phyloP scores from a whole-genome alignment of 2,113 vertebrate species.

The Indicator indicator region DNA sequence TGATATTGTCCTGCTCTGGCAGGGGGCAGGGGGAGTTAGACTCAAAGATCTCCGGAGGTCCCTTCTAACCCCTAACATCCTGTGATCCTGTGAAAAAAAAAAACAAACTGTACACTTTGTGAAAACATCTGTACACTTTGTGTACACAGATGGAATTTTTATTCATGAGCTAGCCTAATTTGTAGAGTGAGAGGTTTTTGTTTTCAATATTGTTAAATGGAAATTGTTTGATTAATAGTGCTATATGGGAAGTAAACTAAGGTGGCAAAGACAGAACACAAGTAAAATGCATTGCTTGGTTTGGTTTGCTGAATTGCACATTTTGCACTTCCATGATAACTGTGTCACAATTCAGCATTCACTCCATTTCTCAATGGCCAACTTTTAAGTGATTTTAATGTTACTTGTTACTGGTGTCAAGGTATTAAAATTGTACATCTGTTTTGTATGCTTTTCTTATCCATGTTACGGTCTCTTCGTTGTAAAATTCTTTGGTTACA shows the following conservation, averaged over 20 bases:
- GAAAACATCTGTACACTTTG: not conserved
- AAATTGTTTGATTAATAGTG: not conserved
- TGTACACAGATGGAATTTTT: not conserved
- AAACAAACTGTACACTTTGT: too few species aligned
- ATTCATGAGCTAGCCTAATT: not conserved
- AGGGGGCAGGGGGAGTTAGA: too few species aligned
- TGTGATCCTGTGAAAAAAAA: too few species aligned
- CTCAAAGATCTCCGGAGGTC: too few species aligned
- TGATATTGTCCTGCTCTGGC: too few species aligned
- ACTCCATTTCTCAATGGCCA: not conserved
- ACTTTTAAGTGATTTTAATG: not conserved
- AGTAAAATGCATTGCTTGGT: not conserved
- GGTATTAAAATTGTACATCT: not conserved
- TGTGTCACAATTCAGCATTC: not conserved
- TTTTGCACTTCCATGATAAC: not conserved
- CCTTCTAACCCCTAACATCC: too few species aligned
- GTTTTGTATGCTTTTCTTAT: not conserved
- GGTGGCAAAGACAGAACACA: not conserved
- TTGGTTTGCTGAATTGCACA: not conserved
- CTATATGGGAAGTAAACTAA: not conserved
- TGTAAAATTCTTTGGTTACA: not conserved
- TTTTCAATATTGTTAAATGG: not conserved
- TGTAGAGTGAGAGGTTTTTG: not conserved
- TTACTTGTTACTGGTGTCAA: not conserved
- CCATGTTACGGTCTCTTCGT: not conserved